phyloP scores from a whole-genome alignment of 2,113 vertebrate genomes.

The Chrysemys picta region DNA sequence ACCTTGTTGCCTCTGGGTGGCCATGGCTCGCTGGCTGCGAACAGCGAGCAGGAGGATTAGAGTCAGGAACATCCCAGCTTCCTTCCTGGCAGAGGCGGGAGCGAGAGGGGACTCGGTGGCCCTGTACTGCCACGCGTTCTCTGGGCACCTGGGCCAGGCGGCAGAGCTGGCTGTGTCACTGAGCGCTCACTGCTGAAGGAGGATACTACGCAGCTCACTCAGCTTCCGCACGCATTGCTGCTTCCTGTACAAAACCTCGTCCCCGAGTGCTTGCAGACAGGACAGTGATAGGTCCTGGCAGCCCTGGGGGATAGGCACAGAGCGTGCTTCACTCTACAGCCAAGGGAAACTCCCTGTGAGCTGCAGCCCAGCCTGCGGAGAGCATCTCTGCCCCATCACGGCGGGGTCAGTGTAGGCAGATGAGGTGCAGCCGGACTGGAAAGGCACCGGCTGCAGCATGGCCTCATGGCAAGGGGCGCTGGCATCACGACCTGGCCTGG shows the following conservation, averaged over 20 bases:
- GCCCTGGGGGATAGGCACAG: not conserved
- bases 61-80: not conserved
- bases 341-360: not conserved
- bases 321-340: not conserved
- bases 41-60: not conserved
- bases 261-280: not conserved
- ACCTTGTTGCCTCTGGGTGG: not conserved
- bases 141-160: accelerated
- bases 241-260: slow-evolving; percentile 17
- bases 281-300: not conserved
- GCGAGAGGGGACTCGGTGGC: not conserved
- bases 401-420: too few relatives aligned
- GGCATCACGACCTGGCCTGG: not conserved
- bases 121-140: too few relatives aligned
- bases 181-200: not conserved
- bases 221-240: accelerated
- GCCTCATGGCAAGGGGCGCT: too few relatives aligned
- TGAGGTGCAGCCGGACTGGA: too few relatives aligned
- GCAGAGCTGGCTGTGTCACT: not conserved
- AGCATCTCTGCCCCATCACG: too few relatives aligned
- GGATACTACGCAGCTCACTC: not conserved
- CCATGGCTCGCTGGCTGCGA: not conserved
- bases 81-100: not conserved
- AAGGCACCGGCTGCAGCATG: too few relatives aligned
- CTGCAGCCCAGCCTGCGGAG: too few relatives aligned